Percentiles rank a stretch among this genome's conserved stretches.
Evolutionary conservation across 2,888 invertebrate genomes (phyloP).

Genomic region (Melangyna quadrimaculata): DNA sequence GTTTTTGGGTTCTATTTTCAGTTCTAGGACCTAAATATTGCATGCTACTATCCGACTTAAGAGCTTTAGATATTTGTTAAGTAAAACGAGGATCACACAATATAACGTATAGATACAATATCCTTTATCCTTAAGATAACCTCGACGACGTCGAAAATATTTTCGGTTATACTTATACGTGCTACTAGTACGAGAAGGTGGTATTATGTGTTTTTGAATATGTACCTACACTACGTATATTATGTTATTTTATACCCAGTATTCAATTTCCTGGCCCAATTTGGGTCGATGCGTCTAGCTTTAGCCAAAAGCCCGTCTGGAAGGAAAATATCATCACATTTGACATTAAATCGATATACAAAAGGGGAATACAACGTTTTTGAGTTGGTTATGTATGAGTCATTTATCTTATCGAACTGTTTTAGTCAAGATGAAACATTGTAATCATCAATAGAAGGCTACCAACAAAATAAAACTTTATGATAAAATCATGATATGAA

Average conservation of each 20-base stretch:
- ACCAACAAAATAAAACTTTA: too few relatives aligned
- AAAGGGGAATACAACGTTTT: not conserved
- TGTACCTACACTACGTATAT: too few relatives aligned
- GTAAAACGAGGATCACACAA: not conserved
- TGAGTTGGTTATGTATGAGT: too few relatives aligned
- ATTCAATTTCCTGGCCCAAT: slow-evolving; percentile 39
- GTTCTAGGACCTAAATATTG: slow-evolving; percentile 43
- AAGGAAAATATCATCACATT: not conserved
- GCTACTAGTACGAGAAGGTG: too few relatives aligned
- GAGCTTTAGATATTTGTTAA: slow-evolving; percentile 7
- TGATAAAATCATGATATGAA: too few relatives aligned
- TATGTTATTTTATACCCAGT: slow-evolving; percentile 28
- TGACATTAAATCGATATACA: not conserved
- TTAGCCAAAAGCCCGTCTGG: not conserved
- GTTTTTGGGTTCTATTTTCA: not conserved
- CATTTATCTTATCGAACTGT: too few relatives aligned
- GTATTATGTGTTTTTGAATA: slow-evolving; percentile 5
- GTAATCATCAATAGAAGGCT: too few relatives aligned
- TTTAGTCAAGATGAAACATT: too few relatives aligned
- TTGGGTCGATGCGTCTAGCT: slow-evolving; percentile 4
- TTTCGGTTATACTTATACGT: not conserved
- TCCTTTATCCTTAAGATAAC: not conserved
- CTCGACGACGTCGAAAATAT: not conserved
- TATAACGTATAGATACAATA: not conserved
- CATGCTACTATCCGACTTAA: not conserved